A percentile compares a stretch with the other conserved stretches of the same genome.
Conservation (phyloP, 1,140 invertebrate genomes). For the Tetramorium alpestre region DNA sequence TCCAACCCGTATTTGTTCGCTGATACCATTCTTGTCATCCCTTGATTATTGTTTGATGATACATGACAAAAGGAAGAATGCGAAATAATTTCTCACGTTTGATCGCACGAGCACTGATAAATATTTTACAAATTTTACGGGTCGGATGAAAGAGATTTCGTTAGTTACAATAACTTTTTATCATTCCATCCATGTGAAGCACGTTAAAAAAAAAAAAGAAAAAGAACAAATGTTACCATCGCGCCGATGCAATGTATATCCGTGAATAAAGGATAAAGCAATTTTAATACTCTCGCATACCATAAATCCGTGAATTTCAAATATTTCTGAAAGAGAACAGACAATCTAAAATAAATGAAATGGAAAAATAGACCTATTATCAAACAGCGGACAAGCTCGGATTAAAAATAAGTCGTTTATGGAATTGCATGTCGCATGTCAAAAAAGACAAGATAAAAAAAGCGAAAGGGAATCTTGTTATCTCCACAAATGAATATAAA, state of each 20-base stretch:
- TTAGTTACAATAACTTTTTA: slow-evolving; percentile 33
- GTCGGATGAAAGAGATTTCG: neutral
- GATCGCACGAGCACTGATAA: slow-evolving; percentile 4
- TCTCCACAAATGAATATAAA: neutral
- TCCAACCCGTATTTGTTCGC: neutral
- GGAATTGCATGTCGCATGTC: neutral
- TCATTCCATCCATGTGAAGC: neutral
- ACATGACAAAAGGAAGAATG: neutral
- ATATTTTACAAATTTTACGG: slow-evolving; percentile 36
- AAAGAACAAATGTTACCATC: neutral
- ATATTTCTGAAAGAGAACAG: slow-evolving; percentile 22
- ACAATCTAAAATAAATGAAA: slow-evolving; percentile 39
- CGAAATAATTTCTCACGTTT: slow-evolving; percentile 25
- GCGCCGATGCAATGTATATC: neutral
- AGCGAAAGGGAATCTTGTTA: neutral
- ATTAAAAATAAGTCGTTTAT: slow-evolving; percentile 51
- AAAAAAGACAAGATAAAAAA: neutral
- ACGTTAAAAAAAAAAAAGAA: slow-evolving; percentile 13
- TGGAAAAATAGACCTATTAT: slow-evolving; percentile 43
- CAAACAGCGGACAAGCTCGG: neutral
- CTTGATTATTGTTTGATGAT: slow-evolving; percentile 39
- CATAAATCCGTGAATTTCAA: slow-evolving; percentile 32
- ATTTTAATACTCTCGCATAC: slow-evolving; percentile 39
- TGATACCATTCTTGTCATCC: neutral
- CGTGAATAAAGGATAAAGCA: slow-evolving; percentile 39